Conservation (phyloP, 2,888 invertebrate species). For the Scaptomyza tumidula region DNA sequence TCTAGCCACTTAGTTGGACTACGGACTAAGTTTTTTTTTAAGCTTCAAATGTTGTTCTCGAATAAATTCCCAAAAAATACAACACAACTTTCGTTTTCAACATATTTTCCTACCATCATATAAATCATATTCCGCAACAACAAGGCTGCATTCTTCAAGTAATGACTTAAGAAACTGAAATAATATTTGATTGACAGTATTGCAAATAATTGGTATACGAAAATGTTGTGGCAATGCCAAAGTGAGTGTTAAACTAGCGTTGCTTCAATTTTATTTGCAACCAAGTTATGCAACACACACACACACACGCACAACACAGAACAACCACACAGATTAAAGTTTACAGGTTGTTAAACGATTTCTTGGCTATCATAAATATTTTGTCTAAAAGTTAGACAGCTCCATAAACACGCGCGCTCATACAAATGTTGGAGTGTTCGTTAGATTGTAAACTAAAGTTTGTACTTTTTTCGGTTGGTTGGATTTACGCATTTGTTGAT, state of each 20-base stretch:
- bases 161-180: too few species aligned
- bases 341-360: slow-evolving; percentile 68
- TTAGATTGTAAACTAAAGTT: slow-evolving; percentile 60
- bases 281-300: slow-evolving; percentile 3
- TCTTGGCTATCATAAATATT: slow-evolving; percentile 73
- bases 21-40: slow-evolving; percentile 35
- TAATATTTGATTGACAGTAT: too few species aligned
- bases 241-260: slow-evolving; percentile 1
- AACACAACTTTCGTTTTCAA: slow-evolving; percentile 5
- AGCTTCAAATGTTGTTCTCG: slow-evolving; percentile 26
- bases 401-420: slow-evolving; percentile 34
- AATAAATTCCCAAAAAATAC: neutral
- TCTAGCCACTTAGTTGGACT: slow-evolving; percentile 49
- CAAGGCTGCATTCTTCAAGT: neutral
- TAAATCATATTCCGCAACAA: slow-evolving; percentile 3
- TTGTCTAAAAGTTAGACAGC: slow-evolving; percentile 72
- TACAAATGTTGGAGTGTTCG: slow-evolving; percentile 38
- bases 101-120: neutral
- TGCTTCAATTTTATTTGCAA: slow-evolving; percentile 20
- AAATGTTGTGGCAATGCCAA: slow-evolving; percentile 25
- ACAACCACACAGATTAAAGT: slow-evolving; percentile 28
- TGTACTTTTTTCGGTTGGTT: slow-evolving; percentile 62
- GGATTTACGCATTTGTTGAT: slow-evolving; percentile 78
- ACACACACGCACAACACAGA: neutral
- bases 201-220: neutral